Evolutionary conservation across 2,797 vertebrate genomes (phyloP), one percentile per base, ranked within the genome.

Genomic region (Labeo calbasu): DNA sequence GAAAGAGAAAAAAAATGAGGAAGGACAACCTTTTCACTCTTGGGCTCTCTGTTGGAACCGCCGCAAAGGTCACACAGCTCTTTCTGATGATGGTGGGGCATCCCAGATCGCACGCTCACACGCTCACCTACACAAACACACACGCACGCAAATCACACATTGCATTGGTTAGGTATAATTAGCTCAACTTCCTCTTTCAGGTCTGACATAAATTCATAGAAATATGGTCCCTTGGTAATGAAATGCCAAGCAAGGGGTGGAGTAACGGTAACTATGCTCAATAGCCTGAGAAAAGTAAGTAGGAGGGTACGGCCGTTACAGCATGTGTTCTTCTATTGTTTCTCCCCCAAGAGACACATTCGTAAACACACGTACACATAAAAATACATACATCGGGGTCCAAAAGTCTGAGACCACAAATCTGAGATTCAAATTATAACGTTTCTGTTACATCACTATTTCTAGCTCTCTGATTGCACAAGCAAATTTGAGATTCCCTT

Each of bases 181-280:
- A 84, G 1, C 12, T 88, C 84, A 94, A 93, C 92, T 94, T 95
- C 94, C 92, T 89, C 91, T 94, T 94, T 93, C 82, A 88, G 80
- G 85, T 84, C 88, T 86, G 61, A 89, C 83, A 78, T 70, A 91
- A 89, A 93, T 94, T 95, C 92, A 93, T 93, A 93, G 93, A 94
- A 94, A 91, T 88, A 86, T 66, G 89, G 85, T 85, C 88, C 85
- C 78, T n/a, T 89, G 83, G 86, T 83, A 86, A 76, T 77, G 32
- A 85, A 86, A 84, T 91, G 79, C 87, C 89, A 89, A 90, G 88
- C 92, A 91, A 87, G 89, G 90, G 87, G 90, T 89, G 91, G 86
- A 86, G 87, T 86, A 65, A 82, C 25, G 21, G 73, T 43, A 78
- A 70, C 53, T 75, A 28, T 63, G 55, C 82, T 91, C 78, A 89